A percentile compares a stretch with the other conserved stretches of the same genome.
phyloP scores from a whole-genome alignment of 2,113 vertebrate genomes.

The Apus apus region DNA sequence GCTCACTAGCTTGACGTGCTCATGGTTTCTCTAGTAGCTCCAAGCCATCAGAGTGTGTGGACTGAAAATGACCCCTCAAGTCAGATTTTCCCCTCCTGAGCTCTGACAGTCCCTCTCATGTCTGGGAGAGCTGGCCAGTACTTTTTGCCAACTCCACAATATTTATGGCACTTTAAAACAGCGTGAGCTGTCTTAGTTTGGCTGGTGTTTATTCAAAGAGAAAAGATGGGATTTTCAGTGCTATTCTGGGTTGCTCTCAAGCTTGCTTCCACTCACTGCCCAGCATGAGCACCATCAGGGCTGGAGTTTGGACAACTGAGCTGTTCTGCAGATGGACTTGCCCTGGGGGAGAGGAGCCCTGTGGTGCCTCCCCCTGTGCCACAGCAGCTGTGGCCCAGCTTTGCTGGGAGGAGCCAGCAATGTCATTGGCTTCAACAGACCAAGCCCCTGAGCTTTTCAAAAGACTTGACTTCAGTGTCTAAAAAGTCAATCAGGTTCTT shows the following conservation, averaged over 20 bases:
- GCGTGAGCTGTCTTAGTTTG: background rate
- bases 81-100: background rate
- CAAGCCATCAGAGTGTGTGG: background rate
- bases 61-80: background rate
- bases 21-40: background rate
- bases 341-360: background rate
- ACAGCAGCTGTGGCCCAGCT: background rate
- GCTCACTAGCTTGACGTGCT: background rate
- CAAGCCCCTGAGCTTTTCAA: background rate
- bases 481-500: background rate
- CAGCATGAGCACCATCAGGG: background rate
- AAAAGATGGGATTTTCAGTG: background rate
- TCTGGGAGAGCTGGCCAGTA: background rate
- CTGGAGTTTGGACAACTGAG: background rate
- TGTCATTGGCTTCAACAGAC: background rate
- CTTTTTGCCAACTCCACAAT: background rate
- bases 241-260: background rate
- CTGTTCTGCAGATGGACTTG: background rate
- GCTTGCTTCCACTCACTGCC: background rate
- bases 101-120: background rate
- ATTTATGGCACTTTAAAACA: background rate
- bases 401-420: background rate
- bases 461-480: background rate
- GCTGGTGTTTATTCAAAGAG: background rate
- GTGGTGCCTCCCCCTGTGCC: background rate